phyloP scores from a whole-genome alignment of 2,113 vertebrate species.

The Sturnira hondurensis region DNA sequence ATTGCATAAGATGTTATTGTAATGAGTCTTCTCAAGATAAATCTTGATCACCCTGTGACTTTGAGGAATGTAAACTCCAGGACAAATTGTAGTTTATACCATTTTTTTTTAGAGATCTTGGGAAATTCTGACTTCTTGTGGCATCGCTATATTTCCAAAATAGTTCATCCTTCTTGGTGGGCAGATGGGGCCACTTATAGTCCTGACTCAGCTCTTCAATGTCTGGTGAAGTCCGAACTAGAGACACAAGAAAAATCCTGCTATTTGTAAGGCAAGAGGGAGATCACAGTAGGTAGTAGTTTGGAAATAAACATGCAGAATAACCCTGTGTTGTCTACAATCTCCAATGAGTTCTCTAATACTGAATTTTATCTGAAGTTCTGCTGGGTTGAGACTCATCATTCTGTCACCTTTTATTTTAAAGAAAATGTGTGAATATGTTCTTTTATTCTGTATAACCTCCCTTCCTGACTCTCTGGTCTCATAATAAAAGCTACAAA shows the following conservation, averaged over 20 bases:
- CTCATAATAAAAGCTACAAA: not conserved
- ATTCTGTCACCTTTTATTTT: not conserved
- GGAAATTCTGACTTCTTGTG: not conserved
- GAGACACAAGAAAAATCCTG: not conserved
- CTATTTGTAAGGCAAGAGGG: not conserved
- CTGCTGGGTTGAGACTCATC: not conserved
- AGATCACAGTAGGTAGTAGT: not conserved
- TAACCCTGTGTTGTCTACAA: not conserved
- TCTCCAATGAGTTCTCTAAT: not conserved
- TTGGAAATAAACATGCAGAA: not conserved
- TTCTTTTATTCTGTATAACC: not conserved
- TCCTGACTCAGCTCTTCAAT: slow-evolving; percentile 24
- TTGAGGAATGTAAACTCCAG: slow-evolving; percentile 21
- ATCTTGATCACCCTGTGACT: slow-evolving; percentile 24
- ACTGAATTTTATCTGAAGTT: not conserved
- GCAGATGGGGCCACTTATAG: not conserved
- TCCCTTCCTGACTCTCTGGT: not conserved
- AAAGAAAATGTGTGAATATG: not conserved
- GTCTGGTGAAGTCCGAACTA: slow-evolving; percentile 42
- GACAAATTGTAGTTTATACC: not conserved
- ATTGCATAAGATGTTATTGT: slow-evolving; percentile 24
- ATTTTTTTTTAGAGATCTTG: not conserved
- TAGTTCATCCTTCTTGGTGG: not conserved
- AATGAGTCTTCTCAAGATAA: slow-evolving; percentile 38
- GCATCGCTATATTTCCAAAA: slow-evolving; percentile 20